These are phyloP conservation scores for Nematolebias whitei DNA, from an alignment of 2,113 vertebrate species.

Conservation along the genomic window DNA sequence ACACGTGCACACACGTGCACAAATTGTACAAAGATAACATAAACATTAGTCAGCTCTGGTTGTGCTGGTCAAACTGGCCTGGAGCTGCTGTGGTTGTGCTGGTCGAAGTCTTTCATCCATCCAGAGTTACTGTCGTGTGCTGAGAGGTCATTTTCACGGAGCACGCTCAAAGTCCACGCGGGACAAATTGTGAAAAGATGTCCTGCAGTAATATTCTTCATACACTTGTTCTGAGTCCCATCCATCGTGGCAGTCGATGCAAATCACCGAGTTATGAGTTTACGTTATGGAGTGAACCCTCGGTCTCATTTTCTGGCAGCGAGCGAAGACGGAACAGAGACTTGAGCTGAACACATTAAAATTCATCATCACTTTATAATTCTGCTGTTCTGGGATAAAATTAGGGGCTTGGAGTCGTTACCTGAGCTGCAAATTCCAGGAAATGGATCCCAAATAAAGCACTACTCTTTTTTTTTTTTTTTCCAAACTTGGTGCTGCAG, in stretches of 20 bases:
- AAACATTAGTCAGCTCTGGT: slow-evolving; percentile 59
- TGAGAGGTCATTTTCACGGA: slow-evolving; percentile 42
- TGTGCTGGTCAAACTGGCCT: slow-evolving; percentile 54
- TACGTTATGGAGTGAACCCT: slow-evolving; percentile 34
- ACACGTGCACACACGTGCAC: background rate
- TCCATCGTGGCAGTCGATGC: slow-evolving; percentile 60
- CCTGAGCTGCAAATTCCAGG: slow-evolving; percentile 1
- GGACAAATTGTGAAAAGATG: slow-evolving; percentile 54
- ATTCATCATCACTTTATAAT: slow-evolving; percentile 38
- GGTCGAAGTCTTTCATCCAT: slow-evolving; percentile 51
- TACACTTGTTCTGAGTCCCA: slow-evolving; percentile 30
- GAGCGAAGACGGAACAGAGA: slow-evolving; percentile 15
- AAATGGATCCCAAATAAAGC: slow-evolving; percentile 18
- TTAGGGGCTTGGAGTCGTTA: slow-evolving; percentile 4
- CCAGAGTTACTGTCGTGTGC: slow-evolving; percentile 39
- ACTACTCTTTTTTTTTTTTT: background rate
- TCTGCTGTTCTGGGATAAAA: slow-evolving; percentile 7
- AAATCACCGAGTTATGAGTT: slow-evolving; percentile 58
- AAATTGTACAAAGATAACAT: slow-evolving; percentile 35
- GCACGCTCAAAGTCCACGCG: slow-evolving; percentile 31
- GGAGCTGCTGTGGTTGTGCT: slow-evolving; percentile 41
- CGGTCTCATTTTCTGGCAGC: slow-evolving; percentile 28
- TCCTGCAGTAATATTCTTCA: slow-evolving; percentile 58
- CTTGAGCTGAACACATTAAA: slow-evolving; percentile 46
- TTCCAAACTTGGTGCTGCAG: slow-evolving; percentile 17